Percentiles rank a stretch among this genome's conserved stretches.
These are phyloP conservation scores for Phania funesta DNA, from an alignment of 2,888 invertebrate species.

Conservation along the genomic window DNA sequence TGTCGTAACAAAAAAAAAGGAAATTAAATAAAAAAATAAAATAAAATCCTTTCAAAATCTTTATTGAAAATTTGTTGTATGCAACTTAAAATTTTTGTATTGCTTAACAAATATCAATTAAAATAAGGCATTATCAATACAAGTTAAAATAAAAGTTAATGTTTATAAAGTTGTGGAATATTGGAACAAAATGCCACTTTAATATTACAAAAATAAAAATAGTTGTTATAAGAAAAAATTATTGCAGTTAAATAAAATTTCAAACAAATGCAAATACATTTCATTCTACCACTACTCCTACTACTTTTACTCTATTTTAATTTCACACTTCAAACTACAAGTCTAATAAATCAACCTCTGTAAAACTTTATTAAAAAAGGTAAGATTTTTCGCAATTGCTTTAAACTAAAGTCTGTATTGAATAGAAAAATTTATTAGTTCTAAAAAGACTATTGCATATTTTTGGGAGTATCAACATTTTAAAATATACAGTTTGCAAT, in stretches of 20 bases:
- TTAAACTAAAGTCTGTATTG: too few relatives aligned
- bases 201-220: not conserved
- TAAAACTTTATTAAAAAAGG: constrained; percentile 50
- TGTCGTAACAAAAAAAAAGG: constrained; percentile 2
- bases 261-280: constrained; percentile 63
- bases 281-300: constrained; percentile 43
- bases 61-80: constrained; percentile 17
- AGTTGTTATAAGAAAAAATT: not conserved
- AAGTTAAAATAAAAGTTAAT: constrained; percentile 7
- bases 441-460: too few relatives aligned
- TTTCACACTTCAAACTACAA: constrained; percentile 48
- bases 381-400: constrained; percentile 33
- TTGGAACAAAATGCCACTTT: not conserved
- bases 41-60: constrained; percentile 16
- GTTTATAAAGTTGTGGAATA: not conserved
- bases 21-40: not conserved
- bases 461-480: too few relatives aligned
- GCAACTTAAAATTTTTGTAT: constrained; percentile 6
- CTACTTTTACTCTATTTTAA: constrained; percentile 58
- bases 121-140: constrained; percentile 12
- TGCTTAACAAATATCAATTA: constrained; percentile 44
- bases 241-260: not conserved
- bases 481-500: too few relatives aligned
- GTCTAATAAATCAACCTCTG: not conserved
- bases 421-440: too few relatives aligned